Conservation (phyloP, 2,888 invertebrate genomes). For the Hirtodrosophila alboralis region DNA sequence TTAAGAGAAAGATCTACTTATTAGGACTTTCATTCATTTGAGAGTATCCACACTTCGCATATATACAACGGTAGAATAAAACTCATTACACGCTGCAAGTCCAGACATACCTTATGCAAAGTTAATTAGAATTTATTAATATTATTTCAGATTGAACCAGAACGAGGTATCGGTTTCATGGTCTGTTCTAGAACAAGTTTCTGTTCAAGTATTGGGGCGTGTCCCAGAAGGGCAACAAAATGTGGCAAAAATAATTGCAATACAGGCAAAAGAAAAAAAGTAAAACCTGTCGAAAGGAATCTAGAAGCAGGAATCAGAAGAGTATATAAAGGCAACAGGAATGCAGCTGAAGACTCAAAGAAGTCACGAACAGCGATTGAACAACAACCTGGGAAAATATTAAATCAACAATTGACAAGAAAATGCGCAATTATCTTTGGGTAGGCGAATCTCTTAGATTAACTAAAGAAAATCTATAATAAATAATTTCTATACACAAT, state of each 20-base stretch:
- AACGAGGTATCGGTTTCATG: conserved; percentile 22
- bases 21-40: too few species aligned
- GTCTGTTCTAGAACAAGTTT: conserved; percentile 27
- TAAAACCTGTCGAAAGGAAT: conserved; percentile 30
- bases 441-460: conserved; percentile 35
- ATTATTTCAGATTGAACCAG: conserved; percentile 11
- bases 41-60: too few species aligned
- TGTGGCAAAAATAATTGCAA: neutral
- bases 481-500: conserved; percentile 10
- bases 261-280: conserved; percentile 4
- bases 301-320: conserved; percentile 1
- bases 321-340: conserved; percentile 56
- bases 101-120: conserved; percentile 28
- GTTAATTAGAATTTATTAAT: conserved; percentile 34
- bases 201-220: neutral
- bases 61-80: too few species aligned
- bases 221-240: neutral
- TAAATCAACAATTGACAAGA: conserved; percentile 3
- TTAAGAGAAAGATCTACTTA: too few species aligned
- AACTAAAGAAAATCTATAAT: neutral
- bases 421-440: conserved; percentile 58
- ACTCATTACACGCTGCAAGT: neutral
- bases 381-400: neutral
- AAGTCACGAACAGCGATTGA: conserved; percentile 8
- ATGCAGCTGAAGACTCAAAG: conserved; percentile 23